Base-by-base conservation (phyloP, 2,888 invertebrate species). In the Seira ritae region DNA sequence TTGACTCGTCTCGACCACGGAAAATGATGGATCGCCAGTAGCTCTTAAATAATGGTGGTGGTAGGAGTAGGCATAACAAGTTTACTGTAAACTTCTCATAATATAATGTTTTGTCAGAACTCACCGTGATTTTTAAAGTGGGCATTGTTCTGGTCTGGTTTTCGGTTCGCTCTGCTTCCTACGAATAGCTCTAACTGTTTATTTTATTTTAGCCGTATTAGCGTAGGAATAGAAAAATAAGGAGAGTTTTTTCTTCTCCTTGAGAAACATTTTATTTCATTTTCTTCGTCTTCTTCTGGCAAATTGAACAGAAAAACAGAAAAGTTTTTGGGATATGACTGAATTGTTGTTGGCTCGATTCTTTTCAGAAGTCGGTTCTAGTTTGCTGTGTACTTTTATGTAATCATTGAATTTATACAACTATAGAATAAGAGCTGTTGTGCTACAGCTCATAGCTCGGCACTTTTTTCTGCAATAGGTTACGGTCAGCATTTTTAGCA, bases 141-240 rank as follows among this genome's bases (percentile, higher is more conserved):
- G 22, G 22, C 69, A 80, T 74, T 80, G 80, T 80, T 80, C 74
- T 80, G 79, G 73, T 80, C 79, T 72, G 80, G 80, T 80, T 80
- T 80, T 80, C 46, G 80, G 80, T 75, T 74, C 74, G 80, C 74
- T 80, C 80, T 80, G 80, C 80, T 80, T 80, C 74, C 80, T 80
- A 62, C 70, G 68, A 80, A 80, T 80, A 46, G 74, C 46, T 74
- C 67, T 80, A 80, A 80, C 80, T 80, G 80, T 80, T 80, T 60
- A 80, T 80, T 65, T 74, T 73, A 67, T 80, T 68, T 60, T 10
- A 60, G 60, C 60, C 4, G 8, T 17, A 60, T 60, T 60, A 60
- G 17, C 46, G 15, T 23, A 68, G 80, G 10, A 46, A 60, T n/a
- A 60, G 60, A 60, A 60, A n/a, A 60, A 17, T 10, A 60, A 60